Evolutionary conservation across 2,113 vertebrate species (phyloP).

Genomic region (Abramis brama): DNA sequence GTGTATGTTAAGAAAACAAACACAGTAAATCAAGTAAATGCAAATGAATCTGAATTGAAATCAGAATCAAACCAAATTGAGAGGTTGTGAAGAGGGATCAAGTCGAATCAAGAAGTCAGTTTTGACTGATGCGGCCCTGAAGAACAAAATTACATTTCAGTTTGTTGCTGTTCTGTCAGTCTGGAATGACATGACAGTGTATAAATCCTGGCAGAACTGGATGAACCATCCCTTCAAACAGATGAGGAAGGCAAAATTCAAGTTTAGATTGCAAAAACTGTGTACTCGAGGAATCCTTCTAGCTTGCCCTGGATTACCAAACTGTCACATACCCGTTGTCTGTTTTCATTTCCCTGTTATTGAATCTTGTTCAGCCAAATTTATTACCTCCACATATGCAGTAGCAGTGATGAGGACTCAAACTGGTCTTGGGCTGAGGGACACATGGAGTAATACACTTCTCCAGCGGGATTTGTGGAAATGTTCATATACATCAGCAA

Average conservation of each 20-base stretch:
- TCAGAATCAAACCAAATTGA: neutral
- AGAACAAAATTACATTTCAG: neutral
- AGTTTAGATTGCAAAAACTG: conserved; percentile 15
- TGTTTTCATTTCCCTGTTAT: conserved; percentile 32
- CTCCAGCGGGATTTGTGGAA: conserved; percentile 41
- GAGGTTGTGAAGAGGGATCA: neutral
- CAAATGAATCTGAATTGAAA: neutral
- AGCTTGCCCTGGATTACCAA: conserved; percentile 11
- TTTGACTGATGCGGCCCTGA: neutral
- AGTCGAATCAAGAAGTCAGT: neutral
- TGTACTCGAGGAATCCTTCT: conserved; percentile 10
- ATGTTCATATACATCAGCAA: conserved; percentile 36
- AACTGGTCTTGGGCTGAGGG: conserved; percentile 13
- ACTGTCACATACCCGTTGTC: conserved; percentile 9
- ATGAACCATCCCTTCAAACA: neutral
- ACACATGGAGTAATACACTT: conserved; percentile 14
- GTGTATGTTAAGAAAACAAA: neutral
- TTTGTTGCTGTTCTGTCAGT: neutral
- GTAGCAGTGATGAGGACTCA: conserved; percentile 23
- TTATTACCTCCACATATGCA: conserved; percentile 31
- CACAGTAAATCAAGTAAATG: neutral
- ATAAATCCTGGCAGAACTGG: conserved; percentile 1
- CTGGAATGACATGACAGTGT: neutral
- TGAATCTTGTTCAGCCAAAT: conserved; percentile 39
- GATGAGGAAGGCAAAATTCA: conserved; percentile 23